Percentiles rank a stretch among this genome's conserved stretches.
phyloP scores from a whole-genome alignment of 2,797 vertebrate genomes.

The Rhyacichthys aspro region DNA sequence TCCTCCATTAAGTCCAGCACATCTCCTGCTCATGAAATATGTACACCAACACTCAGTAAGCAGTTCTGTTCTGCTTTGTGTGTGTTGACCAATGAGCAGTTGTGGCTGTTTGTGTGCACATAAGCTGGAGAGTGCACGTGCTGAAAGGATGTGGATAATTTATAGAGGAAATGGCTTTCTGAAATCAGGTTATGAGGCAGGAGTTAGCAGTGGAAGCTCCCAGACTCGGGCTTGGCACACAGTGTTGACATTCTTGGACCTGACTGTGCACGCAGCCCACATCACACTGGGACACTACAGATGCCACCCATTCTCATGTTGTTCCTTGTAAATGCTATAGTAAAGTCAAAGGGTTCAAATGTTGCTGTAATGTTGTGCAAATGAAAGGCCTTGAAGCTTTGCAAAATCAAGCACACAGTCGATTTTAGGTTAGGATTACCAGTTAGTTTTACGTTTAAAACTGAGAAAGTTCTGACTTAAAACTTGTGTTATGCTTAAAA shows the following conservation, averaged over 20 bases:
- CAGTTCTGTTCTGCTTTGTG: slow-evolving; percentile 27
- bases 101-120: slow-evolving; percentile 17
- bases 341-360: too few species aligned
- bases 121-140: slow-evolving; percentile 9
- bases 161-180: slow-evolving; percentile 40
- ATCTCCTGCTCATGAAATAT: slow-evolving; percentile 59
- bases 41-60: slow-evolving; percentile 38
- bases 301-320: neutral
- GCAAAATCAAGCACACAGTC: too few species aligned
- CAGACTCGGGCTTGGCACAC: slow-evolving; percentile 15
- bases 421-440: too few species aligned
- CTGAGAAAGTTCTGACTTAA: too few species aligned
- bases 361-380: too few species aligned
- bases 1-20: slow-evolving; percentile 37
- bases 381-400: too few species aligned
- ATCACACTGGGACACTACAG: slow-evolving; percentile 7
- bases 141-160: slow-evolving; percentile 40
- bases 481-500: too few species aligned
- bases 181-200: slow-evolving; percentile 13
- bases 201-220: slow-evolving; percentile 20
- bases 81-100: slow-evolving; percentile 12
- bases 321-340: neutral
- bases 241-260: slow-evolving; percentile 17
- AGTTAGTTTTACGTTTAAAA: too few species aligned
- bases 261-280: slow-evolving; percentile 11